These are phyloP conservation scores for Onychostoma macrolepis DNA, from an alignment of 2,113 vertebrate genomes.

Conservation along the genomic window DNA sequence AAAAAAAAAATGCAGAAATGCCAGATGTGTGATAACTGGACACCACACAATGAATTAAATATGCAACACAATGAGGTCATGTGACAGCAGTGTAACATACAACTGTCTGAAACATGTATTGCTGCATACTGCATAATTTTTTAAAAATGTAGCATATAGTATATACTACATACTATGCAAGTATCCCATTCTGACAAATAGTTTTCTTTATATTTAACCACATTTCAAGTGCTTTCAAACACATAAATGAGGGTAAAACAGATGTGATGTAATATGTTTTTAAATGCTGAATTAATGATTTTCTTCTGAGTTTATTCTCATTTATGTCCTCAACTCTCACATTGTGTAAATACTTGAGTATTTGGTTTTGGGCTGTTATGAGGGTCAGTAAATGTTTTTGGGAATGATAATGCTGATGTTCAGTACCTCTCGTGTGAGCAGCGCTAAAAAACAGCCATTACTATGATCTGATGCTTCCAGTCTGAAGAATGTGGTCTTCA, in stretches of 20 bases:
- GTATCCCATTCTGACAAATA: neutral
- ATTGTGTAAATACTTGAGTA: neutral
- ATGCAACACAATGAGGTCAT: neutral
- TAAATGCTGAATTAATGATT: neutral
- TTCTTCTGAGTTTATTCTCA: neutral
- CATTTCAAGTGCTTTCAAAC: neutral
- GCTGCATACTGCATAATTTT: neutral
- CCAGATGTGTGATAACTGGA: neutral
- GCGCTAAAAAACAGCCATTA: conserved; percentile 89
- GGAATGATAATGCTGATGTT: conserved; percentile 46
- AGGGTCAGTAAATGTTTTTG: neutral
- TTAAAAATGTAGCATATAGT: neutral
- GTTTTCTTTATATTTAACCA: neutral
- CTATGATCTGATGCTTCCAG: conserved; percentile 80
- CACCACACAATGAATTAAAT: neutral
- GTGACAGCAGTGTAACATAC: neutral
- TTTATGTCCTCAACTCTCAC: neutral
- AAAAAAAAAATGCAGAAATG: too few relatives aligned
- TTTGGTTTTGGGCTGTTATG: neutral
- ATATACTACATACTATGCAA: neutral
- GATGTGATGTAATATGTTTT: neutral
- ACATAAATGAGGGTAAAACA: neutral
- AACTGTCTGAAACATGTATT: neutral
- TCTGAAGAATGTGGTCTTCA: conserved; percentile 78
- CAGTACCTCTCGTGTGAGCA: conserved; percentile 83